Evolutionary conservation across 1,140 invertebrate species (phyloP).

Genomic region (Papilio machaon): DNA sequence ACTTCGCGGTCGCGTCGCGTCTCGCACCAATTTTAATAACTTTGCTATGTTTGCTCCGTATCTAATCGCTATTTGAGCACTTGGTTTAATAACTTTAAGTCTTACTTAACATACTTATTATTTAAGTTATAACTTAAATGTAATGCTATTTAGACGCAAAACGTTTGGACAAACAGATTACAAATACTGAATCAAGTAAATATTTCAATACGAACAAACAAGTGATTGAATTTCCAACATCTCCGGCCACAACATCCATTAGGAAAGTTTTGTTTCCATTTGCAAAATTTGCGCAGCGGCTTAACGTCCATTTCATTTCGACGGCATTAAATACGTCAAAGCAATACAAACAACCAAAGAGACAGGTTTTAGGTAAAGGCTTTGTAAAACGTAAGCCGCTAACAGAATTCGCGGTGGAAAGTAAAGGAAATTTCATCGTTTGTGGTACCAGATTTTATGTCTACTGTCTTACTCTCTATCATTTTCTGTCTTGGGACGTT

Average conservation of each 20-base stretch:
- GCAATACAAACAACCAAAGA: conserved; percentile 17
- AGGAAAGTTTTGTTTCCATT: conserved; percentile 29
- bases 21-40: too few relatives aligned
- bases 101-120: too few relatives aligned
- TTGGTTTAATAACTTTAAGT: too few relatives aligned
- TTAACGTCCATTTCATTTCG: conserved; percentile 12
- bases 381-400: conserved; percentile 12
- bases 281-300: conserved; percentile 11
- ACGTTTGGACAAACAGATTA: background rate
- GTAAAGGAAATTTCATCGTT: background rate
- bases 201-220: conserved; percentile 11
- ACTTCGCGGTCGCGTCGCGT: too few relatives aligned
- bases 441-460: background rate
- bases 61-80: too few relatives aligned
- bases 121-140: too few relatives aligned
- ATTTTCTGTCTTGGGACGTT: background rate
- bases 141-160: background rate
- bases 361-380: conserved; percentile 13
- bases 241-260: conserved; percentile 14
- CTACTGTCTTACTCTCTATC: background rate
- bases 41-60: too few relatives aligned
- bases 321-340: conserved; percentile 23
- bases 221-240: conserved; percentile 13
- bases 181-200: background rate
- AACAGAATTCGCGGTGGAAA: conserved; percentile 9